These are phyloP conservation scores for Blennius ocellaris DNA, from an alignment of 2,113 vertebrate species.

Conservation along the genomic window DNA sequence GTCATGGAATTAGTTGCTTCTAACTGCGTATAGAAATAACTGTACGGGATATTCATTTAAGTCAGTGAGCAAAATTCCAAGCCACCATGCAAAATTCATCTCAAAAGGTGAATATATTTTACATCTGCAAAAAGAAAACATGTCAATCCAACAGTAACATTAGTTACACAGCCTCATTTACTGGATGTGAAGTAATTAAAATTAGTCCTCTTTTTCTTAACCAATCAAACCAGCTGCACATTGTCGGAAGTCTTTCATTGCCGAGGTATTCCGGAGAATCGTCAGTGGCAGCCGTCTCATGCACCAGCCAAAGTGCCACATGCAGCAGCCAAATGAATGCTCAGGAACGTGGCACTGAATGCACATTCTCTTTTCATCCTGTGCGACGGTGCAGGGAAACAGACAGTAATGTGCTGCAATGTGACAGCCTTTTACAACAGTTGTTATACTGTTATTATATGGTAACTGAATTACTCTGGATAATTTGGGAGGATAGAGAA, in stretches of 20 bases:
- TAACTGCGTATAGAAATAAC: background rate
- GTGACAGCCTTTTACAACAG: background rate
- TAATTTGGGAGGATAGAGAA: too few relatives aligned
- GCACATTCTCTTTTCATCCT: conserved; percentile 4
- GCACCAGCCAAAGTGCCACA: conserved; percentile 20
- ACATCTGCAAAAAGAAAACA: background rate
- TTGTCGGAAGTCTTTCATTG: conserved; percentile 1
- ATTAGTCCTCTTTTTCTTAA: background rate
- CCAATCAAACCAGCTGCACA: background rate
- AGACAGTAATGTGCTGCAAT: background rate
- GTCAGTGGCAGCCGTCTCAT: conserved; percentile 15
- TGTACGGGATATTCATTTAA: background rate
- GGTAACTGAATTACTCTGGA: background rate
- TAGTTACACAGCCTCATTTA: background rate
- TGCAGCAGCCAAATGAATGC: conserved; percentile 16
- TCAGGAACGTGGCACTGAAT: conserved; percentile 19
- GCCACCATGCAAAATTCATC: background rate
- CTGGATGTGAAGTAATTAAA: background rate
- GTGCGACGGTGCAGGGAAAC: background rate
- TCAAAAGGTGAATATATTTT: background rate
- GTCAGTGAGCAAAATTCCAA: background rate
- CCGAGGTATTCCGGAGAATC: conserved; percentile 3
- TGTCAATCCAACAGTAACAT: background rate
- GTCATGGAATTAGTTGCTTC: conserved; percentile 14
- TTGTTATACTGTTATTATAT: background rate